phyloP scores from a whole-genome alignment of 2,113 vertebrate genomes.

The Gnathonemus echidnorhynchus region DNA sequence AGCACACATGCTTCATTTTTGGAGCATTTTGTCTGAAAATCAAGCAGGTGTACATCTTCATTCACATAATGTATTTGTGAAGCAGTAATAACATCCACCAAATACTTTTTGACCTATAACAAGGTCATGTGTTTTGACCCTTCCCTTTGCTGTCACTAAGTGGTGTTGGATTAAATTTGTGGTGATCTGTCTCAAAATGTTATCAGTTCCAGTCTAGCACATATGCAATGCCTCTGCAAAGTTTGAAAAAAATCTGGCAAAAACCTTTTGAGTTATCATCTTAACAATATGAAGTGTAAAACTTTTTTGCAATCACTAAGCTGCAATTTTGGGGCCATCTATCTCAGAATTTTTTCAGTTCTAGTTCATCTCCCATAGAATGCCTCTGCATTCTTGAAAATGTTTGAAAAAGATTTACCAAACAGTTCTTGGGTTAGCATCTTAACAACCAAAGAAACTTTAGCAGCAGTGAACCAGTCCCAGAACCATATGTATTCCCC shows the following conservation, averaged over 20 bases:
- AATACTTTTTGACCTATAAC: too few relatives aligned
- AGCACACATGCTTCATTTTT: too few relatives aligned
- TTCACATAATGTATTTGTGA: too few relatives aligned
- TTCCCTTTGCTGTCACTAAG: too few relatives aligned
- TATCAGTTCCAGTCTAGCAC: neutral
- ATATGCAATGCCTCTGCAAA: neutral
- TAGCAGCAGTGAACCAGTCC: neutral
- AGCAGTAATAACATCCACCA: too few relatives aligned
- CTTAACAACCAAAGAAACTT: neutral
- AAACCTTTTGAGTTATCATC: too few relatives aligned
- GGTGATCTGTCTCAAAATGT: neutral
- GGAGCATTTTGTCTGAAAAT: too few relatives aligned
- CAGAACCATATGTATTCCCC: neutral
- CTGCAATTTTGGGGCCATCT: neutral
- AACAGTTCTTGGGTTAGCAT: neutral
- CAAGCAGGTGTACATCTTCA: too few relatives aligned
- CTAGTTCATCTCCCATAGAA: neutral
- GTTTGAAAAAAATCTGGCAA: too few relatives aligned
- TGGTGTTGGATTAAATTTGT: too few relatives aligned
- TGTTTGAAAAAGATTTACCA: neutral
- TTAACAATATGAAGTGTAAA: neutral
- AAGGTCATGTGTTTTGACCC: too few relatives aligned
- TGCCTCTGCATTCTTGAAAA: neutral
- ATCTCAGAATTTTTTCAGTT: neutral
- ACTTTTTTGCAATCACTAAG: neutral